Base-by-base conservation (phyloP, 2,113 vertebrate genomes). In the Microcebus griseorufus region DNA sequence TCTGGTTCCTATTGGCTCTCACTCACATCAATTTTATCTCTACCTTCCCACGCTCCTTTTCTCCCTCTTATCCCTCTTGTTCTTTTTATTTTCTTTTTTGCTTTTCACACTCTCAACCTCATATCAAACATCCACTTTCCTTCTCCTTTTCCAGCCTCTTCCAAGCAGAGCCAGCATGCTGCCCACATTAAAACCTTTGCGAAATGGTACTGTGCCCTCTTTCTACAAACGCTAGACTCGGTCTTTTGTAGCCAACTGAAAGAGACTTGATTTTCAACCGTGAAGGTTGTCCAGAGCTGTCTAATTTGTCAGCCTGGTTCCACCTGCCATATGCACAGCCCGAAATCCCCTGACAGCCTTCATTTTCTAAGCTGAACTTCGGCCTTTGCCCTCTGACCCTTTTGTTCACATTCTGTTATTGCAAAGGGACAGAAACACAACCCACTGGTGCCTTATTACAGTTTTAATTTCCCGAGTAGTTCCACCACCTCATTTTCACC, bases 321-420 rank as follows among this genome's bases (percentile, higher is more conserved):
- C 94, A 96, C 97, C 97, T 96, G 97, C 94, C 69, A 13, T 55
- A 88, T 23, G 80, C 92, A 80, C 80, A 81, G 88, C 88, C 94
- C 42, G 83, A 83, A 78, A 53, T 90, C 95, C 76, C 34, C 13
- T 87, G 96, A 96, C 94, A 90, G 65, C 69, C 80, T 80, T 96
- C 90, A 96, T 97, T 95, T 97, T 96, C 96, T 58, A 65, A 79
- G 51, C 37, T 84, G 94, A 96, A 79, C 97, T 92, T 90, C 80
- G 42, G 2, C 90, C 96, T 97, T 75, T 97, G 94, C 69, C 92
- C 95, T 83, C 75, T 84, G 97, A 93, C 94, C 84, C 93, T 76
- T 91, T 45, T 80, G 90, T 80, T 96, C 94, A 88, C 90, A 78
- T 94, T 87, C 89, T 82, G 92, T 96, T 94, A 96, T 96, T 97